Conservation (phyloP, 2,113 vertebrate species). For the Arizona elegans region DNA sequence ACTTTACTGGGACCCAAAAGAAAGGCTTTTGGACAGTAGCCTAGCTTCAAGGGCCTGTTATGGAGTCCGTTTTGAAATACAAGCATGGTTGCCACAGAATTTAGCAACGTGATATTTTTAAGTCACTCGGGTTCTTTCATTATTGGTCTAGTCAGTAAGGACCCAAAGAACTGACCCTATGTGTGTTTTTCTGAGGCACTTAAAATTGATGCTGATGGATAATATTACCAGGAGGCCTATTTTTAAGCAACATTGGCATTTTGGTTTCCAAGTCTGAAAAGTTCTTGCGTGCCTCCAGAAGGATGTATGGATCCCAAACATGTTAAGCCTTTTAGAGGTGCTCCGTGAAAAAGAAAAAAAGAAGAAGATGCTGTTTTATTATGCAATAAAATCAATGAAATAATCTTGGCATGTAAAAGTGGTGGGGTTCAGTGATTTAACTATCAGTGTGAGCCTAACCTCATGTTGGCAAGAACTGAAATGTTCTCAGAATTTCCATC, state of each 20-base stretch:
- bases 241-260: conserved; percentile 28
- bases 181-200: conserved; percentile 22
- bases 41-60: not conserved
- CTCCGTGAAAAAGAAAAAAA: conserved; percentile 46
- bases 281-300: conserved; percentile 41
- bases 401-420: conserved; percentile 54
- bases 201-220: not conserved
- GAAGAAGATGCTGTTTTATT: conserved; percentile 61
- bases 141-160: conserved; percentile 16
- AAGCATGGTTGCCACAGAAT: conserved; percentile 24
- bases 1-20: conserved; percentile 25
- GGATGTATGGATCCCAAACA: conserved; percentile 54
- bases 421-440: conserved; percentile 56
- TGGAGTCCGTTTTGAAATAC: conserved; percentile 35
- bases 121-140: conserved; percentile 19
- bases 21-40: conserved; percentile 34
- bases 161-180: not conserved
- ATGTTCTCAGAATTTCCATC: conserved; percentile 65
- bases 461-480: conserved; percentile 57
- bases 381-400: conserved; percentile 69
- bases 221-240: not conserved
- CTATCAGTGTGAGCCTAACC: conserved; percentile 51
- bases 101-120: not conserved
- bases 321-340: conserved; percentile 48
- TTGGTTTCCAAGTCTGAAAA: not conserved